These are phyloP conservation scores for Amorpha juglandis DNA, from an alignment of 2,888 invertebrate genomes.

Conservation along the genomic window DNA sequence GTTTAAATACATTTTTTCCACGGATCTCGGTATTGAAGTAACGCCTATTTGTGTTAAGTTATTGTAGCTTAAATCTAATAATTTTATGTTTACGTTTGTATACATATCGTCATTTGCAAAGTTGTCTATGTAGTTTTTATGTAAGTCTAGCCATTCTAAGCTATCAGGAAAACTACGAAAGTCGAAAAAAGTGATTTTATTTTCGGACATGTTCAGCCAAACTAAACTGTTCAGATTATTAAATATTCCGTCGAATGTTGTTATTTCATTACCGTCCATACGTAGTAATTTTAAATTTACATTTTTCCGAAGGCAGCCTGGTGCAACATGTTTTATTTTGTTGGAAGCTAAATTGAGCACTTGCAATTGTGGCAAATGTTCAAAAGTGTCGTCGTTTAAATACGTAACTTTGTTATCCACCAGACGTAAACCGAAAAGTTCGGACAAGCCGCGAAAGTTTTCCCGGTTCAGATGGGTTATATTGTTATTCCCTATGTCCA, in stretches of 20 bases:
- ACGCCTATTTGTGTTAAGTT: slow-evolving; percentile 87
- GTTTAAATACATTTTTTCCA: slow-evolving; percentile 89
- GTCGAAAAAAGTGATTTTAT: slow-evolving; percentile 89
- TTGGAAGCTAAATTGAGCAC: slow-evolving; percentile 92
- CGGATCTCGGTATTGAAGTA: slow-evolving; percentile 88
- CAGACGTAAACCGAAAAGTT: slow-evolving; percentile 90
- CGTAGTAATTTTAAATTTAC: slow-evolving; percentile 88
- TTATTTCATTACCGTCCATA: slow-evolving; percentile 92
- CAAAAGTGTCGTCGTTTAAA: slow-evolving; percentile 89
- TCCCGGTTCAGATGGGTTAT: slow-evolving; percentile 88
- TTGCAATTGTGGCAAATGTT: slow-evolving; percentile 89
- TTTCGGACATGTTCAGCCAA: slow-evolving; percentile 92
- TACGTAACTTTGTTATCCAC: slow-evolving; percentile 92
- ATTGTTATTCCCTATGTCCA: slow-evolving; percentile 92
- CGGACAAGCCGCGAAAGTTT: slow-evolving; percentile 89
- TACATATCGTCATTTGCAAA: slow-evolving; percentile 84
- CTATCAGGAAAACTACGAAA: slow-evolving; percentile 89
- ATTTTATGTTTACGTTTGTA: slow-evolving; percentile 85
- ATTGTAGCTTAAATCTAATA: slow-evolving; percentile 90
- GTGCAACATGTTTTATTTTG: slow-evolving; percentile 88
- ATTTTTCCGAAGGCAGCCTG: slow-evolving; percentile 89
- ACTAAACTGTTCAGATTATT: slow-evolving; percentile 88
- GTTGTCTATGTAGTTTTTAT: slow-evolving; percentile 88
- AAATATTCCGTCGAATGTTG: slow-evolving; percentile 88
- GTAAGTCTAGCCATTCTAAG: slow-evolving; percentile 91